phyloP scores from a whole-genome alignment of 1,140 invertebrate species.

The Orius insidiosus region DNA sequence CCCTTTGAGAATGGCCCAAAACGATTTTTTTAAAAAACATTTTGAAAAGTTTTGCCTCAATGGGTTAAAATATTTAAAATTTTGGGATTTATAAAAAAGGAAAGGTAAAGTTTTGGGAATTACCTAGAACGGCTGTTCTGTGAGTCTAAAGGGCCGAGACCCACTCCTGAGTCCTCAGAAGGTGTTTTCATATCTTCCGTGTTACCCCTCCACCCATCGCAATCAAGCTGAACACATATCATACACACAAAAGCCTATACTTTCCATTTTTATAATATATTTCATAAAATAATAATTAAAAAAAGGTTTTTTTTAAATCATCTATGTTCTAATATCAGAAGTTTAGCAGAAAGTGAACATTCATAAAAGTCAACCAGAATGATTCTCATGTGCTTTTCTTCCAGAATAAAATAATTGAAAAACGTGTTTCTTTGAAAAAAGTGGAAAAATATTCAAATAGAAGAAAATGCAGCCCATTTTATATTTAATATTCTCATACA shows the following conservation, averaged over 20 bases:
- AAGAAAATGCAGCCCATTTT: too few relatives aligned
- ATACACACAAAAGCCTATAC: slow-evolving; percentile 16
- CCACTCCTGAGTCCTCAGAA: slow-evolving; percentile 67
- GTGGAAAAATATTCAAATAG: too few relatives aligned
- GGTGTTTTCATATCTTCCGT: slow-evolving; percentile 48
- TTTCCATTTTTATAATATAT: slow-evolving; percentile 8
- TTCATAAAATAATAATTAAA: slow-evolving; percentile 1
- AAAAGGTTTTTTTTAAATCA: not conserved
- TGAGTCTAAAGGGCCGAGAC: slow-evolving; percentile 37
- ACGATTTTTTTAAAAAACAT: too few relatives aligned
- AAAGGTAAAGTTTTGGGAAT: slow-evolving; percentile 11
- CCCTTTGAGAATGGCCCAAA: too few relatives aligned
- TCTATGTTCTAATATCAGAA: not conserved
- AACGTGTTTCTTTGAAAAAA: too few relatives aligned
- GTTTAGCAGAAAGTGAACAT: not conserved
- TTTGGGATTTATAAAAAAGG: slow-evolving; percentile 2
- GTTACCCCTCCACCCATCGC: slow-evolving; percentile 17
- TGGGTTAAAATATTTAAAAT: slow-evolving; percentile 1
- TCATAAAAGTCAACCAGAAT: not conserved
- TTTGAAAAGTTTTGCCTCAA: not conserved
- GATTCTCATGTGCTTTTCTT: too few relatives aligned
- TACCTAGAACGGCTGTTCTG: slow-evolving; percentile 18
- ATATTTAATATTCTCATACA: too few relatives aligned
- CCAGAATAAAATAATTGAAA: too few relatives aligned
- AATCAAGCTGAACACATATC: slow-evolving; percentile 17